Conservation (phyloP, 2,888 invertebrate species). For the Drosophila borealis region DNA sequence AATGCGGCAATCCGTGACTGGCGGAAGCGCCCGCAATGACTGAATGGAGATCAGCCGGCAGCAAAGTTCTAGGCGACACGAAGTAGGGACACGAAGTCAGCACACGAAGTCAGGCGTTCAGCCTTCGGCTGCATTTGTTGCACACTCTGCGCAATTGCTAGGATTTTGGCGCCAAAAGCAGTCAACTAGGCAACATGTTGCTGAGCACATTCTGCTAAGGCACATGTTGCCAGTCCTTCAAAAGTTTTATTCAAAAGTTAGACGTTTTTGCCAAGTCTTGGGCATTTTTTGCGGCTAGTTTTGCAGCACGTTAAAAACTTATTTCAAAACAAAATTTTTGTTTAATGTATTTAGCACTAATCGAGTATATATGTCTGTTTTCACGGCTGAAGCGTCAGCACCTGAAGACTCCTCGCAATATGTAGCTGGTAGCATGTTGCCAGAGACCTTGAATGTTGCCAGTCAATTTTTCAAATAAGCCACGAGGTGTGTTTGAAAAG, state of each 20-base stretch:
- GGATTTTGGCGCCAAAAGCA: conserved; percentile 58
- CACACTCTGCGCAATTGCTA: conserved; percentile 47
- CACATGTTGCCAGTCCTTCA: conserved; percentile 23
- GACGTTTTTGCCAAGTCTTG: background rate
- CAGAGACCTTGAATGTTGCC: background rate
- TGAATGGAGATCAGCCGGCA: conserved; percentile 72
- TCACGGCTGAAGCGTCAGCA: too few relatives aligned
- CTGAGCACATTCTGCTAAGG: conserved; percentile 26
- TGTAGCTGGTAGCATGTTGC: background rate
- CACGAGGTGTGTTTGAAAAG: background rate
- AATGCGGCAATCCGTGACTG: conserved; percentile 43
- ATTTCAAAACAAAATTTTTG: too few relatives aligned
- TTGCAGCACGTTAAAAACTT: too few relatives aligned
- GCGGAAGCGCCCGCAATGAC: conserved; percentile 21
- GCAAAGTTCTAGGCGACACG: conserved; percentile 41
- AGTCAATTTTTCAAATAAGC: background rate
- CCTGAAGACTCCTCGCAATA: background rate
- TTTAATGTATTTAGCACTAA: too few relatives aligned
- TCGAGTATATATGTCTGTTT: too few relatives aligned
- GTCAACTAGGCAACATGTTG: conserved; percentile 57
- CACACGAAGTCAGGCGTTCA: conserved; percentile 4
- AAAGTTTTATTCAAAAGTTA: background rate
- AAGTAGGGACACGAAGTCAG: conserved; percentile 9
- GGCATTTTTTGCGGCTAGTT: too few relatives aligned
- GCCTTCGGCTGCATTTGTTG: conserved; percentile 35